Percentiles rank a stretch among this genome's conserved stretches.
Conservation (phyloP, 2,888 invertebrate species). For the Vandiemenella viatica region DNA sequence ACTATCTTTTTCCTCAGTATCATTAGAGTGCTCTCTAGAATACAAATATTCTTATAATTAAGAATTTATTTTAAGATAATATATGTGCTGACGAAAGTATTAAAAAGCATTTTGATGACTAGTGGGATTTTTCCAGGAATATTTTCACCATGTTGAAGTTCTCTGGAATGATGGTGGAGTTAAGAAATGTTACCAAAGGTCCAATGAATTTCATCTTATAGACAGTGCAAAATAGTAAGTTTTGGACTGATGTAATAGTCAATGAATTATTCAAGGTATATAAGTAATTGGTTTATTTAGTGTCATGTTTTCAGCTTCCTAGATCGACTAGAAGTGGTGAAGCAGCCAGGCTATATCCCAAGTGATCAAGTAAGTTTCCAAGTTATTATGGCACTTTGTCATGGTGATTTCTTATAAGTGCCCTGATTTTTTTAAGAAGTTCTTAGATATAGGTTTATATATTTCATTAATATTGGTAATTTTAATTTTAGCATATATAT, state of each 20-base stretch:
- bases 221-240: constrained; percentile 75
- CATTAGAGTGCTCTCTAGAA: too few species aligned
- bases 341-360: constrained; percentile 48
- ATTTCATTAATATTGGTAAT: too few species aligned
- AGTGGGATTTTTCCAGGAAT: constrained; percentile 58
- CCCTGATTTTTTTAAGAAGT: too few species aligned
- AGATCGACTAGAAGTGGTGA: constrained; percentile 49
- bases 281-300: not conserved
- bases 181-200: constrained; percentile 48
- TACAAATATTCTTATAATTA: too few species aligned
- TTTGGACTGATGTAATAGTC: not conserved
- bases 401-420: not conserved
- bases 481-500: too few species aligned
- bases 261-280: constrained; percentile 5
- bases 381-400: too few species aligned
- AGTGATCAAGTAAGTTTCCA: constrained; percentile 34
- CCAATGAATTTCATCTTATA: constrained; percentile 63
- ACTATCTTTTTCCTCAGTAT: too few species aligned
- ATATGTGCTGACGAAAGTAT: too few species aligned
- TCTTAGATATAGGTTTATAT: too few species aligned
- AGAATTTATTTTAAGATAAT: too few species aligned
- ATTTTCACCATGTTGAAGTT: constrained; percentile 48
- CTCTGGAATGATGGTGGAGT: constrained; percentile 60
- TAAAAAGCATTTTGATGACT: too few species aligned
- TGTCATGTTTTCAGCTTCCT: constrained; percentile 44